Evolutionary conservation across 2,888 invertebrate genomes (phyloP).

Genomic region (Sminthurides aquaticus): DNA sequence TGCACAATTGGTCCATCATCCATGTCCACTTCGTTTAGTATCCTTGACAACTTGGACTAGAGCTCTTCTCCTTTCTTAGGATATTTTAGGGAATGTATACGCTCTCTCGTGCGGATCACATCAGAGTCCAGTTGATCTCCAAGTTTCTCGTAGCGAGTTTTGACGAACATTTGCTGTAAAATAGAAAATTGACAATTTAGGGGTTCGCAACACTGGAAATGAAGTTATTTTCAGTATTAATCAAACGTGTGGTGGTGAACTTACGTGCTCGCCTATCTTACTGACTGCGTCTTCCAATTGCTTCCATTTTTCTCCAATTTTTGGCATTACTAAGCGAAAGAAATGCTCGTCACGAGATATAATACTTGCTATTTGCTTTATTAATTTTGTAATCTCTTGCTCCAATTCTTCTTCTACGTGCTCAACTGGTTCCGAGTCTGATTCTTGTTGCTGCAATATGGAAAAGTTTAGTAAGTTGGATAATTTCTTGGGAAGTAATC

Average conservation of each 20-base stretch:
- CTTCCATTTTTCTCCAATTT: slow-evolving; percentile 20
- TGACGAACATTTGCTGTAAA: slow-evolving; percentile 30
- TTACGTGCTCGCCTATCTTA: slow-evolving; percentile 18
- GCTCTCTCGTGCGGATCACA: slow-evolving; percentile 25
- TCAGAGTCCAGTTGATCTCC: slow-evolving; percentile 31
- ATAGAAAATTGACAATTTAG: slow-evolving; percentile 13
- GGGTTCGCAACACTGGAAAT: too few relatives aligned
- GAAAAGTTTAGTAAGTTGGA: neutral
- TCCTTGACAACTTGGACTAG: slow-evolving; percentile 12
- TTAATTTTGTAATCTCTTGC: slow-evolving; percentile 1
- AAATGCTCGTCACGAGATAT: slow-evolving; percentile 13
- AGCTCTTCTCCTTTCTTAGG: slow-evolving; percentile 30
- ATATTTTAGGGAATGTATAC: slow-evolving; percentile 31
- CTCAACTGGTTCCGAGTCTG: neutral
- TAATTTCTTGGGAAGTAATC: too few relatives aligned
- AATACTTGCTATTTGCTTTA: neutral
- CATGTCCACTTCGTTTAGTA: neutral
- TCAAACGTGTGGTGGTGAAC: neutral
- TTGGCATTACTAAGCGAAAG: slow-evolving; percentile 16
- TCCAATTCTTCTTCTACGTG: slow-evolving; percentile 6
- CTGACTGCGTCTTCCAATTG: slow-evolving; percentile 7
- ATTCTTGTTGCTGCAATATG: slow-evolving; percentile 4
- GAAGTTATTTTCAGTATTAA: too few relatives aligned
- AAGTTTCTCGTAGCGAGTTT: slow-evolving; percentile 31
- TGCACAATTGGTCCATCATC: neutral